Evolutionary conservation across 2,888 invertebrate genomes (phyloP), one percentile per base, ranked within the genome.

Genomic region (Agrotis ipsilon): DNA sequence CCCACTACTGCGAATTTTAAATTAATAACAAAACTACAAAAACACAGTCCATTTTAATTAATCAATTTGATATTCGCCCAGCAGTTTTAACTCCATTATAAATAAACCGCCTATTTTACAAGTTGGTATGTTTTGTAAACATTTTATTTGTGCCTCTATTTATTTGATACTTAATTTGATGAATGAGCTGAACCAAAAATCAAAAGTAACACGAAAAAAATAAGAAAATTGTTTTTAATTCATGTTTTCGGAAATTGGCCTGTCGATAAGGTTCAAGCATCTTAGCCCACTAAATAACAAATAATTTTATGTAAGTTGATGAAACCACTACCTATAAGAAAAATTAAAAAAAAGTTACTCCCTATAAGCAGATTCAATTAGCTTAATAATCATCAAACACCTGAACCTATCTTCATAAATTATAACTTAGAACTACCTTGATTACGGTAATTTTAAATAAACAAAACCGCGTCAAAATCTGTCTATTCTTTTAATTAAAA

Each of bases 141-240:
- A 61, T 68, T 69, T 27, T 21, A 19, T 52, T 58, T 68, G 13
- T n/a, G n/a, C 32, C 0, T 57, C 9, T 52, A 49, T 59, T 70
- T 24, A 68, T 52, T 70, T 13, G 0, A 46, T 59, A 52, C 24
- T 49, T 43, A 43, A 43, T 43, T 71, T 69, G 27, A 63, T 49
- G 18, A 14, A 45, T 51, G 7, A 32, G 45, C 63, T 45, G 21
- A 71, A 57, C 19, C 32, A 71, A 5, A 32, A 72, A 45, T 72
- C 13, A 57, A 72, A 57, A 24, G 16, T 69, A 21, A 59, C 43
- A 49, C n/a, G 21, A 32, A 16, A 19, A 60, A 61, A 45, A 60
- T 68, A 68, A 60, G 4, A 51, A 51, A 68, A 68, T 2, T n/a
- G 2, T 49, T 45, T 48, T 55, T n/a, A n/a, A n/a, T 49, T 43